Conservation (phyloP, 2,113 vertebrate species). For the Ochotona curzoniae region DNA sequence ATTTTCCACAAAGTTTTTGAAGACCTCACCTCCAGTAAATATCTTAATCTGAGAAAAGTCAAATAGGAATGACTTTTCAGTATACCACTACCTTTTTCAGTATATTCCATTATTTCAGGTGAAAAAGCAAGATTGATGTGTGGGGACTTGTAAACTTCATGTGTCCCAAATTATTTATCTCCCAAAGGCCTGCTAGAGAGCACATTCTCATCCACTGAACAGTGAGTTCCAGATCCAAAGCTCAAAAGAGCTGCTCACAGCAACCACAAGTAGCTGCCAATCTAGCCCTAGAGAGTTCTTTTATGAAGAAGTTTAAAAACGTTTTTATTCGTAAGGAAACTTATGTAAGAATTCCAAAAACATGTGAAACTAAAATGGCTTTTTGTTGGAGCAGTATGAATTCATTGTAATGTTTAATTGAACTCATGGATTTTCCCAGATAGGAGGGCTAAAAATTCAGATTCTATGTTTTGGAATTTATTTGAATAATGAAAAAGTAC, state of each 20-base stretch:
- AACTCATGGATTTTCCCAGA: not conserved
- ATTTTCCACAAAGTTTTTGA: not conserved
- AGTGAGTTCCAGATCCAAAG: not conserved
- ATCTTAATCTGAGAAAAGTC: not conserved
- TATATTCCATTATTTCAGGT: slow-evolving; percentile 16
- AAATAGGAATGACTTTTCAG: slow-evolving; percentile 2
- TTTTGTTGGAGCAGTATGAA: not conserved
- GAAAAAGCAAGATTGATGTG: not conserved
- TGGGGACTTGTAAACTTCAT: not conserved
- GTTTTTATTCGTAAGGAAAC: slow-evolving; percentile 43
- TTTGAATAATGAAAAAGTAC: not conserved
- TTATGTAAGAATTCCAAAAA: slow-evolving; percentile 20
- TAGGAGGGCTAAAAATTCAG: slow-evolving; percentile 11
- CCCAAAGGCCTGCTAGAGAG: not conserved
- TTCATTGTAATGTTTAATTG: not conserved
- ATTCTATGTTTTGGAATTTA: not conserved
- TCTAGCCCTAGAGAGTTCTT: not conserved
- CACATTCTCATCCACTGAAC: not conserved
- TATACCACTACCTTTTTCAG: not conserved
- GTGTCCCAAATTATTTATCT: not conserved
- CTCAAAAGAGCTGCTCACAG: not conserved
- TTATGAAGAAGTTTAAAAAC: not conserved
- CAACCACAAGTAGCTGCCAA: not conserved
- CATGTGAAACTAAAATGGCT: not conserved
- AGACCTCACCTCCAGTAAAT: not conserved